Conservation (phyloP, 2,113 vertebrate genomes). For the Dipodomys spectabilis region DNA sequence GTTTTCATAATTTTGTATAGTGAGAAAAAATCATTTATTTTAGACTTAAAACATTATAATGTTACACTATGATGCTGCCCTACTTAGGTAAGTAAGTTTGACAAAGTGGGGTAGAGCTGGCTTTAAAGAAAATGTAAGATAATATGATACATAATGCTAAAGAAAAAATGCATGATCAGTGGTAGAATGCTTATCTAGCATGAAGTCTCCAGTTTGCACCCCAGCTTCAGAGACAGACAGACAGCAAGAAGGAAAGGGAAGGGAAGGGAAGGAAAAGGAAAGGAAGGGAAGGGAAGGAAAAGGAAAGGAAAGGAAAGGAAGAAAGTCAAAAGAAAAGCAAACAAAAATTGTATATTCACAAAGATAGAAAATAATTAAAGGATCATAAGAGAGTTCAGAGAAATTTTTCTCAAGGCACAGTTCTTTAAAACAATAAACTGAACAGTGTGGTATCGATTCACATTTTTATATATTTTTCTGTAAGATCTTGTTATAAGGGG, state of each 20-base stretch:
- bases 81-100: neutral
- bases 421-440: slow-evolving; percentile 6
- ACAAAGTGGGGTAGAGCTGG: neutral
- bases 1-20: neutral
- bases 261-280: too few species aligned
- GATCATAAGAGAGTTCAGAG: neutral
- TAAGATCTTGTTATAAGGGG: neutral
- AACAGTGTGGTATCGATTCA: neutral
- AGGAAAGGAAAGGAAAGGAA: too few species aligned
- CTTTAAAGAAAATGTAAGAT: neutral
- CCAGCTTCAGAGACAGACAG: too few species aligned
- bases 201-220: neutral
- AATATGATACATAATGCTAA: neutral
- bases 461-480: slow-evolving; percentile 26
- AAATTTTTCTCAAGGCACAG: neutral
- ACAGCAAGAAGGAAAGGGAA: too few species aligned
- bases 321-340: neutral
- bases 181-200: neutral
- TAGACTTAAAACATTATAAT: neutral
- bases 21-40: slow-evolving; percentile 30
- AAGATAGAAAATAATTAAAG: neutral
- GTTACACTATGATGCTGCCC: neutral
- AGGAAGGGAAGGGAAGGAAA: too few species aligned
- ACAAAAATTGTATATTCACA: neutral
- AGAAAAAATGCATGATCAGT: neutral